Evolutionary conservation across 2,888 invertebrate genomes (phyloP), one percentile per base, ranked within the genome.

Genomic region (Phaedon cochleariae): DNA sequence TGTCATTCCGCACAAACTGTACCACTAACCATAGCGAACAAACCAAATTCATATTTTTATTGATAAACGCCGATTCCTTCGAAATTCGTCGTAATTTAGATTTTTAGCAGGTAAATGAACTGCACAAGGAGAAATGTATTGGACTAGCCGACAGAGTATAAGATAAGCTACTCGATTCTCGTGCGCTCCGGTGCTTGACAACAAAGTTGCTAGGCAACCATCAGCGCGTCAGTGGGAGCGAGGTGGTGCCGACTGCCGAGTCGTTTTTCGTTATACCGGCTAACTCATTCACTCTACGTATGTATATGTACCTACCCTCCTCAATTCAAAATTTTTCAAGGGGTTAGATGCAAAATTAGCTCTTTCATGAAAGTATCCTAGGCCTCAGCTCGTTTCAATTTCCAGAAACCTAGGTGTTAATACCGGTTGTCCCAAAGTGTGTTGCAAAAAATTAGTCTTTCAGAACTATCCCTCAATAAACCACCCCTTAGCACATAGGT

Each of bases 121-220:
- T 65, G 65, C 72, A 55, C 69, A 71, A 70, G 61, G 65, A 64
- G 67, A 69, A 72, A 69, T 57, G 68, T 67, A 65, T 73, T 69
- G 66, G 59, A 69, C 61, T 68, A 66, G 65, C 63, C 54, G 65
- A 70, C 62, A 68, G 37, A 18, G 21, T 58, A 54, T n/a, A n/a
- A n/a, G n/a, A 60, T 62, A 71, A 64, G 58, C 66, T 63, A 48
- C 57, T 65, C 65, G 65, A 73, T 73, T 75, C 73, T 74, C 75
- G 76, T 74, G 75, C 75, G 77, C 78, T 77, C 72, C 73, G 65
- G 75, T 73, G 79, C 80, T 77, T 80, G 81, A 80, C 81, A 81
- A 80, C 80, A 81, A 80, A 75, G 80, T 81, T 80, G 77, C 81
- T 73, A 79, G 75, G 81, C 80, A 80, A 80, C 81, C 76, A 73